phyloP scores from a whole-genome alignment of 2,113 vertebrate species.

The Pangasianodon gigas region DNA sequence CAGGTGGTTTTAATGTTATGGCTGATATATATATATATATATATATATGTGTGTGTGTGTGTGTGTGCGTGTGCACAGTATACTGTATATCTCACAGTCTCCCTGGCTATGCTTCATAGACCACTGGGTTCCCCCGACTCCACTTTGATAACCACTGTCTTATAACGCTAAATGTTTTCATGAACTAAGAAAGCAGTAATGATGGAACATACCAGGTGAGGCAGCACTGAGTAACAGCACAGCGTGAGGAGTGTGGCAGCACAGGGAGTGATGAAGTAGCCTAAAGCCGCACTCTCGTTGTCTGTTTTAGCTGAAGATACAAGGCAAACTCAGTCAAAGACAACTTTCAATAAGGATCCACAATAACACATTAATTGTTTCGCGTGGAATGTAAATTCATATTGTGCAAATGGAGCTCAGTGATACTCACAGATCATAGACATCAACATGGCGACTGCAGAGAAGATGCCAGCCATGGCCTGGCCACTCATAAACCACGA shows the following conservation, averaged over 20 bases:
- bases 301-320: conserved; percentile 73
- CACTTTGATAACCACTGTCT: background rate
- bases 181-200: background rate
- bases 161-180: background rate
- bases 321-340: background rate
- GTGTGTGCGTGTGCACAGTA: too few relatives aligned
- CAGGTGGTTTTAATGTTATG: background rate
- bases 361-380: background rate
- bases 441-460: conserved; percentile 83
- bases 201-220: conserved; percentile 77
- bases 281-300: conserved; percentile 72
- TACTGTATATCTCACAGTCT: background rate
- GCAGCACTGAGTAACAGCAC: conserved; percentile 79
- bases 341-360: background rate
- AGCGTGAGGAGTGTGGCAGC: conserved; percentile 76
- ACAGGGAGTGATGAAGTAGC: conserved; percentile 90
- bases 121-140: background rate
- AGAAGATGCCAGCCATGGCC: conserved; percentile 86
- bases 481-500: conserved; percentile 91
- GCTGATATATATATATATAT: background rate
- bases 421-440: conserved; percentile 81
- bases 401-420: background rate
- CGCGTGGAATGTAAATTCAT: background rate
- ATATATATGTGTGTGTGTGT: too few relatives aligned
- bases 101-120: background rate